Base-by-base conservation (phyloP, 2,888 invertebrate genomes). In the Caenorhabditis virilis region DNA sequence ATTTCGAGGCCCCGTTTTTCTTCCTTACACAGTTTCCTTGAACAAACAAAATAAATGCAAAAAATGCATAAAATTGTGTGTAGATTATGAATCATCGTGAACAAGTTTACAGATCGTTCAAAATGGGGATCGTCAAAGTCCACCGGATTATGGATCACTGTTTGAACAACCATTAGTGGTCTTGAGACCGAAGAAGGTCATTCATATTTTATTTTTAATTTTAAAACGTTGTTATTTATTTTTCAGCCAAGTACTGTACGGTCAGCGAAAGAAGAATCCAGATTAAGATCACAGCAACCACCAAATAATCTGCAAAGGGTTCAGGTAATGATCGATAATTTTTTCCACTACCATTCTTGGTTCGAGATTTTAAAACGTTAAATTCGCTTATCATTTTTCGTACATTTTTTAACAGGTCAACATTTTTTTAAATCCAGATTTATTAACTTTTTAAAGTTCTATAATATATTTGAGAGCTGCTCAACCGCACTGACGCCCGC, bases 261-360 rank as follows among this genome's bases (percentile, higher is more conserved):
- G 38, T 67, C 71, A 1, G 71, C 71, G 20, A 75, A 75, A 53
- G 75, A 75, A 55, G 75, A 75, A 49, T 69, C 72, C 33, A 46
- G 75, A 49, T 42, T 72, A 42, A 53, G 75, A 6, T 66, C 71
- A 23, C 71, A 68, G 27, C 61, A 69, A 49, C 71, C 71, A 11
- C 67, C 74, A 9, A 66, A 58, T 25, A 70, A 60, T 25, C 58
- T 63, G 22, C 65, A 70, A 22, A 52, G 73, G 60, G 63, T 70
- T 35, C 73, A 73, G 47, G 72, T 68, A n/a, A n/a, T n/a, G n/a
- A n/a, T n/a, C n/a, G n/a, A n/a, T n/a, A n/a, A n/a, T n/a, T n/a
- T n/a, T n/a, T n/a, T n/a, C n/a, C n/a, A n/a, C n/a, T n/a, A n/a
- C n/a, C n/a, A n/a, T n/a, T n/a, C n/a, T n/a, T n/a, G n/a, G n/a